A percentile compares a stretch with the other conserved stretches of the same genome.
Evolutionary conservation across 2,888 invertebrate genomes (phyloP).

Genomic region (Drosophila ochracea): DNA sequence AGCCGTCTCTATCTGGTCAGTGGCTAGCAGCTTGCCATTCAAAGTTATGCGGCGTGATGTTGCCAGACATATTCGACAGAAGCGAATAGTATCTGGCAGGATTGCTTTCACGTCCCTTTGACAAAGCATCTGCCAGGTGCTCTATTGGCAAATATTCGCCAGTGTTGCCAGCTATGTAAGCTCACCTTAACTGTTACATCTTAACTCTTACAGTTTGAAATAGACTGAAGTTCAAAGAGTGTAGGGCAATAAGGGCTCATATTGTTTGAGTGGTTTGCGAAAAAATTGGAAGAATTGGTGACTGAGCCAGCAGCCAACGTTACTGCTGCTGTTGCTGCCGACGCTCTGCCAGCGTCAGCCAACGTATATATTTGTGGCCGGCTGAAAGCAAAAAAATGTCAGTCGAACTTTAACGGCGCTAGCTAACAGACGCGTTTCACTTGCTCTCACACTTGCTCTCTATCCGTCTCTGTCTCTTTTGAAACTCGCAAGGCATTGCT

Average conservation of each 20-base stretch:
- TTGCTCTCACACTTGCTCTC: conserved; percentile 30
- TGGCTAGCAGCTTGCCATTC: neutral
- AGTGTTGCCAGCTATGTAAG: neutral
- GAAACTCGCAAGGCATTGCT: conserved; percentile 24
- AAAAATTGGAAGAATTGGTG: neutral
- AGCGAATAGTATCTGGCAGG: neutral
- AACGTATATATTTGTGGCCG: conserved; percentile 43
- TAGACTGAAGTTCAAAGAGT: neutral
- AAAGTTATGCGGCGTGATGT: neutral
- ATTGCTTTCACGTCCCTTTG: neutral
- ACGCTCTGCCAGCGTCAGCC: conserved; percentile 41
- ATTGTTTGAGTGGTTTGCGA: neutral
- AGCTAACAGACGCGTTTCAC: conserved; percentile 69
- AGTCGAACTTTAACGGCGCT: conserved; percentile 71
- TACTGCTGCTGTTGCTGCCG: conserved; percentile 13
- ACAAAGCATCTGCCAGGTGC: no score
- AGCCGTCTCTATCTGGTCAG: neutral
- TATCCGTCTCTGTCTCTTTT: conserved; percentile 7
- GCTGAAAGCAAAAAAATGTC: conserved; percentile 51
- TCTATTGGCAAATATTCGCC: neutral
- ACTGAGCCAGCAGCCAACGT: neutral
- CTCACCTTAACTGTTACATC: neutral
- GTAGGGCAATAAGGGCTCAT: neutral
- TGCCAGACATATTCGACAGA: neutral
- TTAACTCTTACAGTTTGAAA: neutral